These are phyloP conservation scores for Hippocampus comes DNA, from an alignment of 2,113 vertebrate genomes.

Conservation along the genomic window DNA sequence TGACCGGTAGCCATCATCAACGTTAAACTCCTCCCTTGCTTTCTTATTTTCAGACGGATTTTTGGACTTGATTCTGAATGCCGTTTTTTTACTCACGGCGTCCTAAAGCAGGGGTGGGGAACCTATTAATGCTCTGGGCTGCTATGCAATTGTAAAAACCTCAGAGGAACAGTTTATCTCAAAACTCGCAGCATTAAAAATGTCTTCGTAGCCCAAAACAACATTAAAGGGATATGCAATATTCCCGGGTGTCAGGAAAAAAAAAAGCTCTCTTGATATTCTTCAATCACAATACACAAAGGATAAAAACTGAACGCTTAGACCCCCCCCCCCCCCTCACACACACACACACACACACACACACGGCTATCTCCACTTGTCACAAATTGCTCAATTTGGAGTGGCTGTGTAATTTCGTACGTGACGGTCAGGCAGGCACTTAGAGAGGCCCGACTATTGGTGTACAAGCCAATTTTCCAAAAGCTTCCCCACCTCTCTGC, in stretches of 20 bases:
- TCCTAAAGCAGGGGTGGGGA: conserved; percentile 3
- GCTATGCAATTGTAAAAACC: background rate
- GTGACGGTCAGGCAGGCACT: background rate
- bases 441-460: background rate
- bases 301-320: no score
- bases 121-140: background rate
- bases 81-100: conserved; percentile 32
- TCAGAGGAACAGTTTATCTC: background rate
- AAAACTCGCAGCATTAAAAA: no score
- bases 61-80: conserved; percentile 42
- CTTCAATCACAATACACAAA: no score
- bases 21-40: background rate
- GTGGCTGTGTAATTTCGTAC: background rate
- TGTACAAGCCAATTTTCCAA: background rate
- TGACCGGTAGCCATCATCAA: background rate
- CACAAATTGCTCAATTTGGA: no score
- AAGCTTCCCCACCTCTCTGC: background rate
- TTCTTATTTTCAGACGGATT: background rate
- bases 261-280: no score
- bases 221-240: no score
- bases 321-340: no score
- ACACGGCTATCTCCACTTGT: no score
- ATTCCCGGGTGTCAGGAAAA: no score
- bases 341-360: no score
- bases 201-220: no score